A percentile compares a stretch with the other conserved stretches of the same genome.
Conservation (phyloP, 2,797 vertebrate species). For the Holocentrus rufus region DNA sequence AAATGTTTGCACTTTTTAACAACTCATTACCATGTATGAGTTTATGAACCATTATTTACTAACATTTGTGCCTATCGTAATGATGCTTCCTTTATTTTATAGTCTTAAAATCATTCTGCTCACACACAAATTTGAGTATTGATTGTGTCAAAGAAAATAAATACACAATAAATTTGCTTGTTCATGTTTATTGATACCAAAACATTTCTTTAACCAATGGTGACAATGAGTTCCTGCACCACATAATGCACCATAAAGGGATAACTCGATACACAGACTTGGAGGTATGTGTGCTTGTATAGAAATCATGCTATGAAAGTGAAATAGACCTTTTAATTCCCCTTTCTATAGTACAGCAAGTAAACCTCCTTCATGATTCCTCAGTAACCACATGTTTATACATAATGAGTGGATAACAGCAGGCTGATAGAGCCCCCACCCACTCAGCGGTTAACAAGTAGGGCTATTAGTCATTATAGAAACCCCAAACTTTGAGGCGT, state of each 20-base stretch:
- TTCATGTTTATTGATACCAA: too few relatives aligned
- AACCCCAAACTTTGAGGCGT: constrained; percentile 7
- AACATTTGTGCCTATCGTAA: neutral
- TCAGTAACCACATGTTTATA: constrained; percentile 45
- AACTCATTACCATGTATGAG: neutral
- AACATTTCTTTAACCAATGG: too few relatives aligned
- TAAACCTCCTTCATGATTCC: constrained; percentile 2
- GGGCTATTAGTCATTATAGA: constrained; percentile 41
- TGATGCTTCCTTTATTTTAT: too few relatives aligned
- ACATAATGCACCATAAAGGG: neutral
- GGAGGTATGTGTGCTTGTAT: neutral
- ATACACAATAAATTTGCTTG: too few relatives aligned
- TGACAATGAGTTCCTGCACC: too few relatives aligned
- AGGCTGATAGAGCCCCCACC: constrained; percentile 54
- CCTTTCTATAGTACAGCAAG: neutral
- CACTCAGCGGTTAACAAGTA: constrained; percentile 43
- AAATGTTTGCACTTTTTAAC: neutral
- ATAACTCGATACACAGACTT: neutral
- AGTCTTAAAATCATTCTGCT: neutral
- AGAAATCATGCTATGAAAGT: neutral
- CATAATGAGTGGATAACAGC: constrained; percentile 51
- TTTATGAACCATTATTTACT: neutral
- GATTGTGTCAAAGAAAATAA: too few relatives aligned
- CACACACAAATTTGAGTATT: too few relatives aligned
- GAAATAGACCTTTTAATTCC: neutral